phyloP scores from a whole-genome alignment of 2,888 invertebrate species.

The Oscheius onirici region DNA sequence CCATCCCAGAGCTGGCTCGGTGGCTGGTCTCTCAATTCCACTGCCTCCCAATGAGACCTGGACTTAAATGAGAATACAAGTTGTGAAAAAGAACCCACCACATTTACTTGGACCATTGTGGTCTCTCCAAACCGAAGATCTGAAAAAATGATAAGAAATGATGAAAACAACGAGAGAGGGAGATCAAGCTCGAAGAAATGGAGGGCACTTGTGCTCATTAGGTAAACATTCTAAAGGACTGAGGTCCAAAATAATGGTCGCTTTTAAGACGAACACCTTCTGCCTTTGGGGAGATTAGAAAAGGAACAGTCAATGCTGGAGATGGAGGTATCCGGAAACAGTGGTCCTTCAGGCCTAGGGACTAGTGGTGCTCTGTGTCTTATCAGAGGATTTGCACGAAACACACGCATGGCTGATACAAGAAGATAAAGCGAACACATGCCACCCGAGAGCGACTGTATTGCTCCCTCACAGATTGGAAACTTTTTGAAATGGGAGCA shows the following conservation, averaged over 20 bases:
- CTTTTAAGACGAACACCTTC: not conserved
- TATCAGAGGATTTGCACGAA: too few species aligned
- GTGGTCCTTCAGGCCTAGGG: not conserved
- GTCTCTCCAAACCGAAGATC: not conserved
- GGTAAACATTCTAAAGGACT: not conserved
- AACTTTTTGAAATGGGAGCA: too few species aligned
- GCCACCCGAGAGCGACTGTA: too few species aligned
- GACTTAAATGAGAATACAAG: not conserved
- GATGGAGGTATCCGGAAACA: not conserved
- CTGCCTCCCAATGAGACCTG: slow-evolving; percentile 10
- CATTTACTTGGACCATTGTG: slow-evolving; percentile 32
- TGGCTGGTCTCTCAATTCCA: slow-evolving; percentile 4
- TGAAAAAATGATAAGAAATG: not conserved
- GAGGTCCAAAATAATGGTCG: not conserved
- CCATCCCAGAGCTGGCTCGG: slow-evolving; percentile 23
- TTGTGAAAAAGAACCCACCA: slow-evolving; percentile 24
- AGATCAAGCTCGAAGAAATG: not conserved
- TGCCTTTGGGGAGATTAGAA: not conserved
- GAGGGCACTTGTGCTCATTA: not conserved
- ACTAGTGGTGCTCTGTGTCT: not conserved
- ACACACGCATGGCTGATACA: too few species aligned
- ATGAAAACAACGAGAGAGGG: not conserved
- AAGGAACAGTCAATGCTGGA: not conserved
- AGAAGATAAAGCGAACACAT: too few species aligned
- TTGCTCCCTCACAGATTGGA: too few species aligned